These are phyloP conservation scores for Diacarnus erythraeanus DNA, from an alignment of 37 sponge, comb jelly and placozoan genomes.

Conservation along the genomic window DNA sequence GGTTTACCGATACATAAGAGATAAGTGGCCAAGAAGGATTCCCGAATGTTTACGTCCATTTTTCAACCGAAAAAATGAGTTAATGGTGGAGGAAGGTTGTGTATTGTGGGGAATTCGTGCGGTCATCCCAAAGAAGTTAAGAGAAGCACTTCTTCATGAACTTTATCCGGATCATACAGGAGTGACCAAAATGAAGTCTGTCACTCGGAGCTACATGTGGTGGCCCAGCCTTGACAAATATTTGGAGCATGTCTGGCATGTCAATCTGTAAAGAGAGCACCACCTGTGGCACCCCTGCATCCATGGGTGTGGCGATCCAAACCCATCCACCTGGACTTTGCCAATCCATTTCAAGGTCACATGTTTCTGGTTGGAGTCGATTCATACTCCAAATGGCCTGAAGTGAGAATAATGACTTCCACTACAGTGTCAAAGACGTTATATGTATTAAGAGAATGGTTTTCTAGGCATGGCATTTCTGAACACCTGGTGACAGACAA, in stretches of 20 bases:
- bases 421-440: slow-evolving; percentile 11
- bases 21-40: neutral
- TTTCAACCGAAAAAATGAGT: slow-evolving; percentile 9
- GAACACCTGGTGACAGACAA: slow-evolving; percentile 29
- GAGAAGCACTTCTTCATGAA: neutral
- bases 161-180: slow-evolving; percentile 6
- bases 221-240: slow-evolving; percentile 35
- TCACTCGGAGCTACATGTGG: slow-evolving; percentile 4
- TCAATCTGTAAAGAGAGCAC: slow-evolving; percentile 7
- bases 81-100: slow-evolving; percentile 25
- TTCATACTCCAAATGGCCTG: slow-evolving; percentile 26
- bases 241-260: slow-evolving; percentile 9
- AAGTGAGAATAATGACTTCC: neutral
- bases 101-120: slow-evolving; percentile 26
- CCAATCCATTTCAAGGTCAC: neutral
- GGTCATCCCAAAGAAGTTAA: slow-evolving; percentile 7
- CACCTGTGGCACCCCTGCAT: slow-evolving; percentile 11
- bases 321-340: slow-evolving; percentile 35
- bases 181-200: neutral
- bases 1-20: neutral
- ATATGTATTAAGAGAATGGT: slow-evolving; percentile 4
- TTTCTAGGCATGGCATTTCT: slow-evolving; percentile 27
- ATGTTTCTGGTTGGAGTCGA: slow-evolving; percentile 2
- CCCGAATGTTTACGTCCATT: neutral
- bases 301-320: slow-evolving; percentile 22